Base-by-base conservation (phyloP, 2,797 vertebrate genomes). In the Rhinella marina region DNA sequence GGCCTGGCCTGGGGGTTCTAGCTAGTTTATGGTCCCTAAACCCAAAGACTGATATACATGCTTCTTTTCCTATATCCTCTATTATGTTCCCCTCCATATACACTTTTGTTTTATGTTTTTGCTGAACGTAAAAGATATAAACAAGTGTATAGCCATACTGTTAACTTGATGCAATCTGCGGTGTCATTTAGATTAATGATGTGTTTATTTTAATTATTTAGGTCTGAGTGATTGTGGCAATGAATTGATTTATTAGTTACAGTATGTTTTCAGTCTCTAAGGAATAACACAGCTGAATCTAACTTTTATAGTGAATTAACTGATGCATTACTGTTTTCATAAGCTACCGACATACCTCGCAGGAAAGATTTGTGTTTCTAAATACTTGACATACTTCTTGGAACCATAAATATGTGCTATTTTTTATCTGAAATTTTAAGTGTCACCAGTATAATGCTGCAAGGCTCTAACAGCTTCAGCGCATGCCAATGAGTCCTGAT, bases 141-240 rank as follows among this genome's bases (percentile, higher is more conserved):
- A 41, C 29, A 87, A 56, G 64, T 56, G 70, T 56, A 82, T 19
- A 77, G 61, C 12, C 54, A 70, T 83, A 83, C 21, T 70, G 14
- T 56, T 64, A 76, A 57, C 21, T 41, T 78, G 29, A 79, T 72
- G 23, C 70, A 84, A 88, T 84, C 81, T 78, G n/a, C 11, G 32
- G 50, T 68, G 87, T 82, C 81, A 79, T 83, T 77, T 64, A 88
- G 81, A 88, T 84, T 88, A 88, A 88, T 88, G 81, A 88, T 79
- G 52, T 88, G 87, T 88, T 88, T 88, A 84, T 84, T 84, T 88
- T 57, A 68, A 88, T 66, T 66, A 75, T 76, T 88, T 84, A 66
- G 87, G 72, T 61, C 29, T 84, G 62, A 79, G 62, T 78, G 87
- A 88, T 77, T 73, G 32, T 79, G 48, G 29, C 70, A 78, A 79